A percentile compares a stretch with the other conserved stretches of the same genome.
These are phyloP conservation scores for Muscicapa comitata DNA, from an alignment of 2,797 vertebrate genomes.

Conservation along the genomic window DNA sequence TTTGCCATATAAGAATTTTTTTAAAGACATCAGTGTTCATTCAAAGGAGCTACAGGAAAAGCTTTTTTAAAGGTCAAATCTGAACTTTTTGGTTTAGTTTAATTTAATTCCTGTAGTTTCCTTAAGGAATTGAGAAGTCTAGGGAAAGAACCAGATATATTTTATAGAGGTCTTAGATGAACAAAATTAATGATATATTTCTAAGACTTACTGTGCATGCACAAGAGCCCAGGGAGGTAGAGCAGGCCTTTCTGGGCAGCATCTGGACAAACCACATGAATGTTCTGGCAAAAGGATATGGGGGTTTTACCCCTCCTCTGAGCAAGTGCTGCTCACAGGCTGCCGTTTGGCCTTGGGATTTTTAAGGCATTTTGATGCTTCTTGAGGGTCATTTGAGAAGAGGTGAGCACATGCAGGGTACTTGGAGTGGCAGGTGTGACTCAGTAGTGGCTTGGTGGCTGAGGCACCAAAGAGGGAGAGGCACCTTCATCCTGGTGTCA, in stretches of 20 bases:
- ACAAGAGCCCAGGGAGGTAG: background rate
- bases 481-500: background rate
- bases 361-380: background rate
- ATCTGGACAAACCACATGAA: background rate
- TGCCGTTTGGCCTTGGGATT: background rate
- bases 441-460: rapidly evolving
- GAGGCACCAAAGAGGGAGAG: background rate
- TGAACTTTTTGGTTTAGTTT: background rate
- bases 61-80: background rate
- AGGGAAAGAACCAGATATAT: background rate
- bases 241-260: background rate
- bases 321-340: background rate
- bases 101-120: background rate
- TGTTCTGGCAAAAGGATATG: background rate
- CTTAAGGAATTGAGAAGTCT: background rate
- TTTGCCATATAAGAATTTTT: background rate
- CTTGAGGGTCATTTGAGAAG: background rate
- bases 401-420: rapidly evolving
- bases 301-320: background rate
- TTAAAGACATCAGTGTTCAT: background rate
- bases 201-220: background rate
- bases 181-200: background rate
- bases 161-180: background rate
- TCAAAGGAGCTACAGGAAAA: background rate
- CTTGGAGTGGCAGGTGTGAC: background rate